Evolutionary conservation across 2,113 vertebrate genomes (phyloP), one percentile per base, ranked within the genome.

Genomic region (Pionites leucogaster): DNA sequence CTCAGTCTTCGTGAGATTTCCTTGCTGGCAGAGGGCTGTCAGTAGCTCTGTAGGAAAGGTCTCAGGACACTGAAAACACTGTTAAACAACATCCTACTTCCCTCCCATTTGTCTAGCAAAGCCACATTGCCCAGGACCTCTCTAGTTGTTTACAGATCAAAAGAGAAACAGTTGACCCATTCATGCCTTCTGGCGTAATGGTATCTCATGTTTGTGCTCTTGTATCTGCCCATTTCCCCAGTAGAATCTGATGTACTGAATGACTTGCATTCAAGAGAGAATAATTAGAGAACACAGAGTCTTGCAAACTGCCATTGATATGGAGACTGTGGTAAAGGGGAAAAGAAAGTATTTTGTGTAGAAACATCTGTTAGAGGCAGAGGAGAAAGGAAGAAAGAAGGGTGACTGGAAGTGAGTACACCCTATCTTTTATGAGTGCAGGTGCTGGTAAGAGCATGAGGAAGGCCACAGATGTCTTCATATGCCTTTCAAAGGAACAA

Each of bases 141-240:
- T 74, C 44, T 52, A 65, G 41, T 9, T 96, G 76, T 88, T 95
- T 74, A 88, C 46, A 89, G 76, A 90, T 80, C 14, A 72, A 49
- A 88, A 83, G 71, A 78, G 83, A 91, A 89, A 89, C 87, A 86
- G 55, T 46, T 78, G 60, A 86, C 49, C 46, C 42, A 63, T 95
- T 96, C 64, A 74, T 91, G 69, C 37, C 64, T 84, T 83, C 22
- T 78, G 65, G 72, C 50, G 20, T 84, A 53, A 63, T 72, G 46
- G 9, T 53, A 53, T 67, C 60, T 77, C 55, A 10, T 81, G 74
- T 47, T 81, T 81, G 27, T 44, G 19, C 44, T 67, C 60, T 47
- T 1, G 0, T 80, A 64, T 72, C 67, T 86, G 63, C 46, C 44
- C 50, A 31, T 77, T 83, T 80, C 90, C 18, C 71, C 44, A 47